Conservation (phyloP, 2,888 invertebrate genomes). For the Drosophila cracens region DNA sequence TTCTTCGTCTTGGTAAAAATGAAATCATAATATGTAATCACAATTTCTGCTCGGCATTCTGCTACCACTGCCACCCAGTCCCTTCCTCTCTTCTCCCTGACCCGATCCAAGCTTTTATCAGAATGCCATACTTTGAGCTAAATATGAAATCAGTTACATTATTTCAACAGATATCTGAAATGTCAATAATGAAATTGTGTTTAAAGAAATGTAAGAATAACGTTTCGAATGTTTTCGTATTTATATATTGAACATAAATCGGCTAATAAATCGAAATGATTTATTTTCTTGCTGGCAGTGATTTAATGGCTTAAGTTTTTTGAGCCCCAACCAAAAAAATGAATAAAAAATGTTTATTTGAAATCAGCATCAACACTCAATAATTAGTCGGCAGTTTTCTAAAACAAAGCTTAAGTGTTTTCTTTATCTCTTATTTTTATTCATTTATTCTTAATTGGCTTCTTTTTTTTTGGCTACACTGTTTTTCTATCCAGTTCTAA, state of each 20-base stretch:
- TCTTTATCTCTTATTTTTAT: not conserved
- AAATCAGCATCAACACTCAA: not conserved
- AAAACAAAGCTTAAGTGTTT: not conserved
- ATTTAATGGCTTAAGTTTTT: not conserved
- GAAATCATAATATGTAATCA: constrained; percentile 57
- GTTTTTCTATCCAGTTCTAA: not conserved
- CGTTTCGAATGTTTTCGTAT: not conserved
- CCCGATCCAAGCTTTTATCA: not conserved
- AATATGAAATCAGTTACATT: not conserved
- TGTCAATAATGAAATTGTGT: not conserved
- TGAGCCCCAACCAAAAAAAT: no score
- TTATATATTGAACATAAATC: not conserved
- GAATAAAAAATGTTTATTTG: not conserved
- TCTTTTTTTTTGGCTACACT: not conserved
- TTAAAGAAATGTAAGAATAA: not conserved
- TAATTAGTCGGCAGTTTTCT: not conserved
- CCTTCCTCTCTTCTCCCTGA: not conserved
- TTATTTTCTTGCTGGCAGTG: not conserved
- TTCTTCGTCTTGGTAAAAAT: constrained; percentile 20
- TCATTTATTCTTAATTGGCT: not conserved
- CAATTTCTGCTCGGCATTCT: constrained; percentile 12
- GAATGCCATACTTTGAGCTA: no score
- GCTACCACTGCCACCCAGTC: not conserved
- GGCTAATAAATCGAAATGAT: not conserved
- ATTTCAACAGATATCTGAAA: not conserved